Evolutionary conservation across 1,140 invertebrate species (phyloP), one percentile per base, ranked within the genome.

Genomic region (Aporrectodea caliginosa): DNA sequence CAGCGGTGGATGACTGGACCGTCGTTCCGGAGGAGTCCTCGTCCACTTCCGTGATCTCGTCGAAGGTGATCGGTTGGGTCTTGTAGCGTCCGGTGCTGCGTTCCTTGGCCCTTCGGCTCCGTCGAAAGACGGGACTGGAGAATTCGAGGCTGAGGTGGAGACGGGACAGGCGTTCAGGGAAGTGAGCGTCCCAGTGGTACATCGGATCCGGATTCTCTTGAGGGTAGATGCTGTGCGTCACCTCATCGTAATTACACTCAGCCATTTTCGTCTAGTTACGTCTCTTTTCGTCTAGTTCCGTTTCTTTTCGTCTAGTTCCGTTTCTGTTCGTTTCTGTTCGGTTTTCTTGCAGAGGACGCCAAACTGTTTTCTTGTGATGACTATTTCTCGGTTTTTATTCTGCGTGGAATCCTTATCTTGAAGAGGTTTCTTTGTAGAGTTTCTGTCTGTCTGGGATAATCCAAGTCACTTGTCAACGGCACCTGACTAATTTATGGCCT

Each of bases 11-110:
- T 33, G 73, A 33, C 34, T n/a, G 2, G 29, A 31, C 2, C 34
- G 72, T 73, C 33, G 32, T 0, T 30, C 27, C 82, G 32, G 82
- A 78, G 43, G 79, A 78, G 79, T 88, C 84, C 81, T 85, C 84
- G 81, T 87, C 85, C 33, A 88, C 84, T 77, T 92, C 92, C 88
- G 92, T 91, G 81, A 93, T 93, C 88, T 93, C 92, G 75, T 92
- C 91, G 86, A 93, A 93, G 29, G 92, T 93, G 77, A 93, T 91
- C 0, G 92, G 92, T 84, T 92, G 91, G 6, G 92, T 93, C 82
- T 92, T 90, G 84, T 92, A 92, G 71, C 92, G 86, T 1, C 86
- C 85, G 76, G 84, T 82, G 80, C 85, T 82, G 31, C 85, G 72
- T 78, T 78, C 68, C 78, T n/a, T 75, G 70, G 1, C 73, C 69